These are phyloP conservation scores for Pseudoatta argentina DNA, from an alignment of 1,140 invertebrate genomes.

Conservation along the genomic window DNA sequence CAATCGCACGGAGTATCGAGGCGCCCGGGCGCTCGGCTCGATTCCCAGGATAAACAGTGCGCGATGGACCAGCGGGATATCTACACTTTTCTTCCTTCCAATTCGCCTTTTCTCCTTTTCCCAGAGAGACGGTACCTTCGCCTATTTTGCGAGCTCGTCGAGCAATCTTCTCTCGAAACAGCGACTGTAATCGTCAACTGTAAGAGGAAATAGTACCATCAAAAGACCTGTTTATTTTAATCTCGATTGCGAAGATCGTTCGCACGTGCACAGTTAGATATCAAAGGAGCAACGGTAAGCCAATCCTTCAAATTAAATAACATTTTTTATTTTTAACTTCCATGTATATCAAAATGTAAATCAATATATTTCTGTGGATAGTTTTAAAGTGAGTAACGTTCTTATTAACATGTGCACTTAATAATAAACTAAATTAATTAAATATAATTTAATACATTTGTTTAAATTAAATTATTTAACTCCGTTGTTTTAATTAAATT, in stretches of 20 bases:
- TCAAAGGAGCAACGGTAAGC: no score
- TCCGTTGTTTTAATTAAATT: no score
- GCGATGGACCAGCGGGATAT: slow-evolving; percentile 40
- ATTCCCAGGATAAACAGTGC: slow-evolving; percentile 58
- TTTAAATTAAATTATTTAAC: no score
- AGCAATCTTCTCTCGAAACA: slow-evolving; percentile 10
- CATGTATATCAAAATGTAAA: no score
- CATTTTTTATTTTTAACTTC: no score
- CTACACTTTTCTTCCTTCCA: slow-evolving; percentile 36
- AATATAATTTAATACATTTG: no score
- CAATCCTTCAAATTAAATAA: no score
- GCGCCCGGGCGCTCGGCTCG: slow-evolving; percentile 47
- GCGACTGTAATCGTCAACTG: slow-evolving; percentile 26
- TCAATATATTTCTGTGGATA: no score
- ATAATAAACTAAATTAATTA: no score
- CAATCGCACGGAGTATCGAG: slow-evolving; percentile 58
- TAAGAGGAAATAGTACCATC: slow-evolving; percentile 26
- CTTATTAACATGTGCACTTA: no score
- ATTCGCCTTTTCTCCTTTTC: slow-evolving; percentile 43
- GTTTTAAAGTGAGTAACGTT: no score
- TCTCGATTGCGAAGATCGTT: slow-evolving; percentile 17
- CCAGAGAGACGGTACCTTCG: slow-evolving; percentile 3
- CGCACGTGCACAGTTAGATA: no score
- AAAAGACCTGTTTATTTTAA: slow-evolving; percentile 27
- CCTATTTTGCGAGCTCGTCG: slow-evolving; percentile 45